Conservation (phyloP, 2,113 vertebrate genomes). For the Zosterops hypoxanthus region DNA sequence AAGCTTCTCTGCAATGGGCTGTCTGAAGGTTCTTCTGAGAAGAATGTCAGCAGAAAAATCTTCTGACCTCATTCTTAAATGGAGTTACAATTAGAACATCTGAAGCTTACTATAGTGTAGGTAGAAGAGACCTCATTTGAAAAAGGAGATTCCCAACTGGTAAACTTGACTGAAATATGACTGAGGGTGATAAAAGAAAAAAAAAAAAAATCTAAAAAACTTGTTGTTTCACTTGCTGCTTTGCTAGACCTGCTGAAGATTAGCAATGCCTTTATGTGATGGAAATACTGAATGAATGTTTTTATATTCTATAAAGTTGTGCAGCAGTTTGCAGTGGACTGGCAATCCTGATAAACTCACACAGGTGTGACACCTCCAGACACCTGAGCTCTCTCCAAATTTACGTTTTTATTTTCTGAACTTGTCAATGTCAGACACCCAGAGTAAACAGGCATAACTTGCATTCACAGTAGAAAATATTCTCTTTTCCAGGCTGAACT, state of each 20-base stretch:
- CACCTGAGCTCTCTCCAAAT: background rate
- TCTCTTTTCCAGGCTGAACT: background rate
- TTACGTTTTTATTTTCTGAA: background rate
- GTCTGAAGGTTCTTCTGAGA: background rate
- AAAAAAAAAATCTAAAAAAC: background rate
- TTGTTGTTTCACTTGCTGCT: background rate
- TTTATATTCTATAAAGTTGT: background rate
- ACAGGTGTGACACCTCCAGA: background rate
- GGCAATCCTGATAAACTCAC: background rate
- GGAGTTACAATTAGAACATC: background rate
- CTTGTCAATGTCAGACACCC: background rate
- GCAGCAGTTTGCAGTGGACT: background rate
- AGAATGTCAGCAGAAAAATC: background rate
- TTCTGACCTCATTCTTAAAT: background rate
- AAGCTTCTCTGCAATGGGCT: background rate
- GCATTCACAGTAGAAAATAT: background rate
- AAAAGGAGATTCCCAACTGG: fast-evolving
- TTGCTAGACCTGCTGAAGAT: background rate
- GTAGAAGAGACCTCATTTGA: background rate
- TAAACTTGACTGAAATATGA: background rate
- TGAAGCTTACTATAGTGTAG: background rate
- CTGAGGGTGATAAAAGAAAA: background rate
- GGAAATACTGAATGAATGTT: background rate
- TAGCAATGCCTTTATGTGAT: background rate
- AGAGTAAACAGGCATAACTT: background rate